Conservation (phyloP, 2,888 invertebrate species). For the Epistrophe grossulariae region DNA sequence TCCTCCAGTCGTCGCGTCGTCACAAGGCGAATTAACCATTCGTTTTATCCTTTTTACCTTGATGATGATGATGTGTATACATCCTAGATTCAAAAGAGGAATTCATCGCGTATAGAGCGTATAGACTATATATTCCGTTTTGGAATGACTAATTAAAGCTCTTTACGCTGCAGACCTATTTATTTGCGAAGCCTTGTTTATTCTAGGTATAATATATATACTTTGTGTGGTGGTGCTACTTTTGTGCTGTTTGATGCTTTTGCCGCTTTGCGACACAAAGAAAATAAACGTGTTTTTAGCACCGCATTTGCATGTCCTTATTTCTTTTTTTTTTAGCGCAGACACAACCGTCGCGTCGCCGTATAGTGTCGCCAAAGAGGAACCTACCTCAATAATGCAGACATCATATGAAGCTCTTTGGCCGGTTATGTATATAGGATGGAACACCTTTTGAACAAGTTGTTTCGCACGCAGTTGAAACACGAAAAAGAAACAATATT, state of each 20-base stretch:
- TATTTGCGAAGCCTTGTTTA: conserved; percentile 52
- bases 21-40: conserved; percentile 1
- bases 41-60: conserved; percentile 49
- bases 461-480: conserved; percentile 40
- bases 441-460: conserved; percentile 66
- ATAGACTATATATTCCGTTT: conserved; percentile 39
- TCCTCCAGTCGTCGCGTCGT: not conserved
- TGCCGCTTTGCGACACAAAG: conserved; percentile 56
- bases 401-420: conserved; percentile 46
- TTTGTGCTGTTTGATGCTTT: conserved; percentile 25
- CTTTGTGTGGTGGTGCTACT: conserved; percentile 12
- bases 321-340: conserved; percentile 23
- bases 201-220: conserved; percentile 8
- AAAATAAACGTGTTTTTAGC: conserved; percentile 49
- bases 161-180: conserved; percentile 65
- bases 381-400: conserved; percentile 64
- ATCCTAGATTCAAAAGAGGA: conserved; percentile 38
- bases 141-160: conserved; percentile 68
- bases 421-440: conserved; percentile 14
- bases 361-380: conserved; percentile 13
- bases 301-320: conserved; percentile 71
- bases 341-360: conserved; percentile 29
- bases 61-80: conserved; percentile 3
- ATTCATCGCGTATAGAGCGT: not conserved
- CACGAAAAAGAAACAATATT: not conserved